Conservation (phyloP, 1,140 invertebrate species). For the Heliconius eleuchia region DNA sequence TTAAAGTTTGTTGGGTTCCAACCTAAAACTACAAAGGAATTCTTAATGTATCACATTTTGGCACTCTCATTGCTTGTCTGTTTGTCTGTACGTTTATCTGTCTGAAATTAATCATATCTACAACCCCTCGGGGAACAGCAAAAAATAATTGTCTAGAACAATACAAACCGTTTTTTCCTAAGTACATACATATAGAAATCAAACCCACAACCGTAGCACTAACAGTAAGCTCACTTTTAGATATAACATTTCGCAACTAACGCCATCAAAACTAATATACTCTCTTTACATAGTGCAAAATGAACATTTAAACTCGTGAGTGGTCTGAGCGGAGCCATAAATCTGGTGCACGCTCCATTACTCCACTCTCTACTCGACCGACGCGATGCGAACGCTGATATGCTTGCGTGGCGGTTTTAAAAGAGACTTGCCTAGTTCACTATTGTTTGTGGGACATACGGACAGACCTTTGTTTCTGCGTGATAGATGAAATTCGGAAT, state of each 20-base stretch:
- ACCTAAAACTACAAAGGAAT: too few species aligned
- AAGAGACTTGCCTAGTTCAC: constrained; percentile 4
- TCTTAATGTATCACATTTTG: too few species aligned
- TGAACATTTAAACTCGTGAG: constrained; percentile 32
- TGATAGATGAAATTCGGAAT: constrained; percentile 4
- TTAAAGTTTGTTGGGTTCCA: not conserved
- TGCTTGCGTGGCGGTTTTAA: constrained; percentile 1
- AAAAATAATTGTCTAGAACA: too few species aligned
- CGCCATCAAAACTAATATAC: constrained; percentile 1
- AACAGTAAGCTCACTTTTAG: too few species aligned
- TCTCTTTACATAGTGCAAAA: constrained; percentile 18
- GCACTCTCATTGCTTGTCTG: too few species aligned
- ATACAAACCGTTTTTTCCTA: too few species aligned
- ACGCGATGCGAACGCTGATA: constrained; percentile 4
- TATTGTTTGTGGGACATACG: not conserved
- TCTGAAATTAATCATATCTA: too few species aligned
- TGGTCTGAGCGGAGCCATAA: constrained; percentile 16
- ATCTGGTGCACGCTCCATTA: constrained; percentile 7
- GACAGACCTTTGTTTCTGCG: not conserved
- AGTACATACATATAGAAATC: too few species aligned
- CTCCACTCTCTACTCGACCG: not conserved
- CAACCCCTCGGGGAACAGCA: too few species aligned
- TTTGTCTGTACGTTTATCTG: too few species aligned
- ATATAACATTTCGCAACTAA: not conserved
- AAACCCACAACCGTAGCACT: too few species aligned